phyloP scores from a whole-genome alignment of 2,113 vertebrate genomes.

The Entomyzon cyanotis region DNA sequence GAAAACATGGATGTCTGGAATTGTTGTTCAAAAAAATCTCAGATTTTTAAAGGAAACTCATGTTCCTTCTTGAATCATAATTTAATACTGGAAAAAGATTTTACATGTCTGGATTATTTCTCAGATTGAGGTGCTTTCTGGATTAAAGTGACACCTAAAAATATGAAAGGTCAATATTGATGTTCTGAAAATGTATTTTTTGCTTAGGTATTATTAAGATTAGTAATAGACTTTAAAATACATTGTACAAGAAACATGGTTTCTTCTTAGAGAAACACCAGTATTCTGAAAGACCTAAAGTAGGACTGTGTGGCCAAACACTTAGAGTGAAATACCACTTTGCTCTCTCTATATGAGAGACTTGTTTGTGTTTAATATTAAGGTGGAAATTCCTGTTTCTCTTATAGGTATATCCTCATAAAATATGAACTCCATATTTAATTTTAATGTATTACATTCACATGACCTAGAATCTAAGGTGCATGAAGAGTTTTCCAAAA shows the following conservation, averaged over 20 bases:
- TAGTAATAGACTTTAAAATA: not conserved
- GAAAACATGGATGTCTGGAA: not conserved
- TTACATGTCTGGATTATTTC: not conserved
- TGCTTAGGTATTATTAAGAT: not conserved
- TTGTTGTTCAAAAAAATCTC: fast-evolving
- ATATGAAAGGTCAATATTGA: not conserved
- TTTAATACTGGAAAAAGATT: not conserved
- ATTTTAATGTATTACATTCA: not conserved
- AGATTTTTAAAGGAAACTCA: not conserved
- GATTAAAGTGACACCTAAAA: not conserved
- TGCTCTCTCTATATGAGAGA: not conserved
- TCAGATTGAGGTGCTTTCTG: not conserved
- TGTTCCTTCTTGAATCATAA: not conserved
- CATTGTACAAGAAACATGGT: not conserved
- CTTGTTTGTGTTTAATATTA: not conserved
- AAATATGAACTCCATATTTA: not conserved
- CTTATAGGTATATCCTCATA: not conserved
- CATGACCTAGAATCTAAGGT: not conserved
- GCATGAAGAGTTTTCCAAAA: not conserved
- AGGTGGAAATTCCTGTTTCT: not conserved
- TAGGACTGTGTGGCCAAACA: not conserved
- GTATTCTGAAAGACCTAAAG: not conserved
- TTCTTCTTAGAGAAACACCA: not conserved
- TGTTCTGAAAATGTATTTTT: not conserved
- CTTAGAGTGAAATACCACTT: not conserved